phyloP scores from a whole-genome alignment of 2,888 invertebrate genomes.

The Aporophyla lueneburgensis region DNA sequence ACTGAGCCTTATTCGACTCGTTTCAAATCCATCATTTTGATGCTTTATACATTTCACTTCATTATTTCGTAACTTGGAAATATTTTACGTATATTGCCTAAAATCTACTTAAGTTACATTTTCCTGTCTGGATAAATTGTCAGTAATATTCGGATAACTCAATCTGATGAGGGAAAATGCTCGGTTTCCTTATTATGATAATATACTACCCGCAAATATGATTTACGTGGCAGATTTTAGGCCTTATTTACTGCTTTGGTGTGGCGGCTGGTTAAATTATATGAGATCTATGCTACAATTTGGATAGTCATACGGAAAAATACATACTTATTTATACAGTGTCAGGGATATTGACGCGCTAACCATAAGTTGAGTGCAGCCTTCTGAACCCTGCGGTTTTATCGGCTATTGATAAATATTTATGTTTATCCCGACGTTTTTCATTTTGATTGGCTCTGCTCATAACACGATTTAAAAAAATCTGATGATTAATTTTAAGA shows the following conservation, averaged over 20 bases:
- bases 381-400: no score
- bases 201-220: constrained; percentile 14
- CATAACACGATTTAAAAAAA: no score
- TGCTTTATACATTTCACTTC: not conserved
- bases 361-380: no score
- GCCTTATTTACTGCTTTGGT: not conserved
- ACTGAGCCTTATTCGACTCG: not conserved
- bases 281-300: not conserved
- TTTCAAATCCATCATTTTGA: not conserved
- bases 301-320: not conserved
- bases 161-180: constrained; percentile 13
- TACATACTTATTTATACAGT: not conserved
- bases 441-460: no score
- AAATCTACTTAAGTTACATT: not conserved
- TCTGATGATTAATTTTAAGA: no score
- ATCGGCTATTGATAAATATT: no score
- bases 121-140: constrained; percentile 5
- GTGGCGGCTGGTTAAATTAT: no score
- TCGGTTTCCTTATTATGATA: constrained; percentile 22
- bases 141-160: constrained; percentile 23
- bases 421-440: no score
- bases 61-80: not conserved
- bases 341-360: no score
- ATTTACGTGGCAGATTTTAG: constrained; percentile 39
- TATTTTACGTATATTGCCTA: not conserved